Conservation (phyloP, 2,797 vertebrate species). For the Aeoliscus strigatus region DNA sequence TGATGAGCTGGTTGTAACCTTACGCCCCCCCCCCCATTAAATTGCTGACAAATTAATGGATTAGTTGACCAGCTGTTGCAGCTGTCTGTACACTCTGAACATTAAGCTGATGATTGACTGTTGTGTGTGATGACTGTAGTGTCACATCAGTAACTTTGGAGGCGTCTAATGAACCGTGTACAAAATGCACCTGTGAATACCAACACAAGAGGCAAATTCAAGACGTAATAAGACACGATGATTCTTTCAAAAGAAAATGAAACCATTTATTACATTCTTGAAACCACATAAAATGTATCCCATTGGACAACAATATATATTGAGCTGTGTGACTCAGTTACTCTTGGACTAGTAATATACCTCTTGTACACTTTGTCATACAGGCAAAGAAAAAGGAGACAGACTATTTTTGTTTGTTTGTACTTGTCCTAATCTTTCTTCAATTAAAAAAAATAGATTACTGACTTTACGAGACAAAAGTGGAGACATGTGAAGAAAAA, state of each 20-base stretch:
- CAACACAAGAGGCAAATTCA: background rate
- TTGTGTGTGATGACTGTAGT: background rate
- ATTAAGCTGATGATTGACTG: background rate
- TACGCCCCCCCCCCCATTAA: no score
- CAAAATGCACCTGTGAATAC: background rate
- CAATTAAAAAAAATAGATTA: slow-evolving; percentile 82
- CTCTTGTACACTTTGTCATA: slow-evolving; percentile 71
- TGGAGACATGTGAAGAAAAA: slow-evolving; percentile 57
- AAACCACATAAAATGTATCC: slow-evolving; percentile 76
- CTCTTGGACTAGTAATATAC: slow-evolving; percentile 70
- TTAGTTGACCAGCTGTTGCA: no score
- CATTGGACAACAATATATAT: slow-evolving; percentile 74
- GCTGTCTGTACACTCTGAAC: background rate
- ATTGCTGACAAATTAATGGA: no score
- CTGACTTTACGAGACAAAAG: slow-evolving; percentile 81
- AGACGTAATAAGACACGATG: slow-evolving; percentile 22
- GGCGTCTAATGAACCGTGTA: background rate
- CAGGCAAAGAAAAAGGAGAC: slow-evolving; percentile 54
- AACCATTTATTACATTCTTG: slow-evolving; percentile 81
- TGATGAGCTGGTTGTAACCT: no score
- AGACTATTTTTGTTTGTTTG: slow-evolving; percentile 51
- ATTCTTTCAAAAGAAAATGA: slow-evolving; percentile 65
- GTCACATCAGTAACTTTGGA: slow-evolving; percentile 7
- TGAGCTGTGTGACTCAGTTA: slow-evolving; percentile 65
- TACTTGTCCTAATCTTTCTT: slow-evolving; percentile 70